These are phyloP conservation scores for Agrochola circellaris DNA, from an alignment of 2,888 invertebrate species.

Conservation along the genomic window DNA sequence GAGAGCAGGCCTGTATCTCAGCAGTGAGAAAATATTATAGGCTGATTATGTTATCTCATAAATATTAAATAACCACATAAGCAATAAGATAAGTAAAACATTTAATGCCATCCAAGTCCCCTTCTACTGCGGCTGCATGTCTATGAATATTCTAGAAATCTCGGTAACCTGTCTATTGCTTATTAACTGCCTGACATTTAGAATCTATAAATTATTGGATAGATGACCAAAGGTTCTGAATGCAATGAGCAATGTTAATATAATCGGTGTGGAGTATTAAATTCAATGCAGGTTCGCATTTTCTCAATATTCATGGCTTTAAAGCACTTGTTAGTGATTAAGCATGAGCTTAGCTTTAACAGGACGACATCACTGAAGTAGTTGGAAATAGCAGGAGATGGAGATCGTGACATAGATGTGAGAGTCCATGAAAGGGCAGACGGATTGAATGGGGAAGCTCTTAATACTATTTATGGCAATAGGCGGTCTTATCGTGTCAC, in stretches of 20 bases:
- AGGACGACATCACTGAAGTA: not conserved
- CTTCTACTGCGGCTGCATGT: slow-evolving; percentile 2
- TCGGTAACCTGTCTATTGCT: slow-evolving; percentile 9
- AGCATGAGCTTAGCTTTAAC: not conserved
- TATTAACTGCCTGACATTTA: slow-evolving; percentile 46
- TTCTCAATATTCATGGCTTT: slow-evolving; percentile 45
- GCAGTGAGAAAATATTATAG: too few species aligned
- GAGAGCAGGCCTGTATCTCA: too few species aligned
- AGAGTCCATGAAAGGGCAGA: not conserved
- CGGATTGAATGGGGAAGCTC: too few species aligned
- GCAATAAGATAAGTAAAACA: slow-evolving; percentile 15
- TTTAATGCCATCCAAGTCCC: slow-evolving; percentile 8
- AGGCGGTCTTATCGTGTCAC: too few species aligned
- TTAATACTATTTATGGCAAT: not conserved
- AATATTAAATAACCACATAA: not conserved
- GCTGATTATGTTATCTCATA: not conserved
- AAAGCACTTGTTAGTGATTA: slow-evolving; percentile 7
- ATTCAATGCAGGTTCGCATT: slow-evolving; percentile 24
- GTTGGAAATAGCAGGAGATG: not conserved
- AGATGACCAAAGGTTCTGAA: slow-evolving; percentile 20
- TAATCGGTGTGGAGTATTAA: slow-evolving; percentile 8
- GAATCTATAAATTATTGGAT: slow-evolving; percentile 36
- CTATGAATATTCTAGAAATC: slow-evolving; percentile 23
- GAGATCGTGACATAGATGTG: not conserved
- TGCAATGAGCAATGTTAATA: slow-evolving; percentile 20